phyloP scores from a whole-genome alignment of 1,140 invertebrate species.

The Gryon sp. region DNA sequence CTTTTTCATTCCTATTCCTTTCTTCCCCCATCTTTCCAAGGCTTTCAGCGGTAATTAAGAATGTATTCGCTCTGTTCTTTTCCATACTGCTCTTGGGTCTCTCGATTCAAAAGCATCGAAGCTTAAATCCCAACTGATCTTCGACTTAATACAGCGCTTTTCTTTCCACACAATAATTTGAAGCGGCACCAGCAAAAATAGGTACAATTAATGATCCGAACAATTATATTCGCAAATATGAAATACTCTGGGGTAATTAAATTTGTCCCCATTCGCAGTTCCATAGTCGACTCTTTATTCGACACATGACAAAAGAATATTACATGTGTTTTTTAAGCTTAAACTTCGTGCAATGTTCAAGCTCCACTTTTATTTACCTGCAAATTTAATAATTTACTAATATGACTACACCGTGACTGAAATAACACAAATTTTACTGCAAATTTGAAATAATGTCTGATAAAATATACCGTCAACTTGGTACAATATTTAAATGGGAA shows the following conservation, averaged over 20 bases:
- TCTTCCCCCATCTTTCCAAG: conserved; percentile 31
- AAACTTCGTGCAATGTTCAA: not conserved
- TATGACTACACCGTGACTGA: too few species aligned
- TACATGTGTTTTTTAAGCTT: conserved; percentile 3
- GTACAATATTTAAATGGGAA: too few species aligned
- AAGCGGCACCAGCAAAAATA: not conserved
- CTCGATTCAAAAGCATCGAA: conserved; percentile 44
- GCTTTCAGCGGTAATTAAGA: conserved; percentile 66
- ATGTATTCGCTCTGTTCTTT: conserved; percentile 48
- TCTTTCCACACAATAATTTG: conserved; percentile 33
- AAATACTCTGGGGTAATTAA: conserved; percentile 53
- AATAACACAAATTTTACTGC: too few species aligned
- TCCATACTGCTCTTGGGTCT: conserved; percentile 38
- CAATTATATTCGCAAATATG: conserved; percentile 15
- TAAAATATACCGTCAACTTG: too few species aligned
- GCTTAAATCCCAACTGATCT: conserved; percentile 54
- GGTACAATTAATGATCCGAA: conserved; percentile 35
- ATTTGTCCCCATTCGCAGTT: conserved; percentile 6
- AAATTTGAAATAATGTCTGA: too few species aligned
- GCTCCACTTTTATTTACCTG: not conserved
- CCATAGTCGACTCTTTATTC: not conserved
- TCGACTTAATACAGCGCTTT: conserved; percentile 44
- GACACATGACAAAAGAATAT: conserved; percentile 18
- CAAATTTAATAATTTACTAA: conserved; percentile 12
- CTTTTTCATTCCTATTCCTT: conserved; percentile 41